Conservation (phyloP, 2,797 vertebrate species). For the Eulemur albifrons region DNA sequence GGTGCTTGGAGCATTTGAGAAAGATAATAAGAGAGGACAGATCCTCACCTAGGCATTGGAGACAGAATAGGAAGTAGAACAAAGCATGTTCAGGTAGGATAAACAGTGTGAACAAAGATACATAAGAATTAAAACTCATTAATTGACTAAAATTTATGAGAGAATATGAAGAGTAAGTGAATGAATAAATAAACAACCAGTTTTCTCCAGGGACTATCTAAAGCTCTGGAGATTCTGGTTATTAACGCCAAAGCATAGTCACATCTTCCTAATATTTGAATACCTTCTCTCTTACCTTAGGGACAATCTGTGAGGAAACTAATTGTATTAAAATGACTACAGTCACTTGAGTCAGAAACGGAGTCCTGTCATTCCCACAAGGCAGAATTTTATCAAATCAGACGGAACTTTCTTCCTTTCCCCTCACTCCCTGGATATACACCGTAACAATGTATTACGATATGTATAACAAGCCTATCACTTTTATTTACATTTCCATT, state of each 20-base stretch:
- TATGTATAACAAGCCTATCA: background rate
- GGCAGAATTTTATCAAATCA: background rate
- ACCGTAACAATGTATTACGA: background rate
- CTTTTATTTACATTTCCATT: background rate
- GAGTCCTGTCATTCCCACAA: background rate
- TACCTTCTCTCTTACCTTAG: background rate
- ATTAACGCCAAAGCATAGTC: background rate
- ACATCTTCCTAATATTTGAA: background rate
- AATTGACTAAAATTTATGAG: background rate
- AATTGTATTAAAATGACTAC: background rate
- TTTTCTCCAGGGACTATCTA: background rate
- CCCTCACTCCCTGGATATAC: background rate
- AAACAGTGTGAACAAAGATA: background rate
- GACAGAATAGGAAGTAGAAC: background rate
- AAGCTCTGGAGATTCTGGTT: background rate
- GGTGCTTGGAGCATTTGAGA: background rate
- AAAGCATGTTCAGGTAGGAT: background rate
- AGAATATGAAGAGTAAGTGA: background rate
- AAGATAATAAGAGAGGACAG: background rate
- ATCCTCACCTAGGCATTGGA: background rate
- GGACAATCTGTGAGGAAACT: background rate
- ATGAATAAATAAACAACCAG: background rate
- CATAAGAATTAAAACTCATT: background rate
- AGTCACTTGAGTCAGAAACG: background rate
- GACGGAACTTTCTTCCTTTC: background rate